Percentiles rank a stretch among this genome's conserved stretches.
These are phyloP conservation scores for Diadema setosum DNA, from an alignment of 35 echinoderm and acorn worm species.

Conservation along the genomic window DNA sequence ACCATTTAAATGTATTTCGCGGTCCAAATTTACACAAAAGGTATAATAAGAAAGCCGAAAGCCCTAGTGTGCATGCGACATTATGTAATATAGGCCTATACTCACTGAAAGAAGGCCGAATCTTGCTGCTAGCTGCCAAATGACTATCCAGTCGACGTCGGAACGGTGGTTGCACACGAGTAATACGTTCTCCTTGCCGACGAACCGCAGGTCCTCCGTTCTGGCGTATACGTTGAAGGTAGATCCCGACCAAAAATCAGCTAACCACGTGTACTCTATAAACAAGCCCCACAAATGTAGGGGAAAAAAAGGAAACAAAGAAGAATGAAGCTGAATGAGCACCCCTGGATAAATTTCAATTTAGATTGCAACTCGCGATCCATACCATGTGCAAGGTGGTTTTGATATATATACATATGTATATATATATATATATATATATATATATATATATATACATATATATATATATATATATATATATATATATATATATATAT, in stretches of 20 bases:
- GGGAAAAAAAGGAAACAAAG: not conserved
- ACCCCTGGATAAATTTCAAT: not conserved
- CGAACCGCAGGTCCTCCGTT: not conserved
- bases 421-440: no score
- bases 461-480: no score
- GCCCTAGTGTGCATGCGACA: no score
- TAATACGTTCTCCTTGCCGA: constrained; percentile 27
- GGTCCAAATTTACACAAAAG: no score
- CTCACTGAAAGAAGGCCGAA: constrained; percentile 52
- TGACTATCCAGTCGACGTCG: constrained; percentile 70
- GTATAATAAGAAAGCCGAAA: no score
- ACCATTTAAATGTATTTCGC: no score
- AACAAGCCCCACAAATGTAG: no score
- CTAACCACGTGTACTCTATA: constrained; percentile 71
- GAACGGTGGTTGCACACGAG: constrained; percentile 47
- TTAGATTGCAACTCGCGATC: not conserved
- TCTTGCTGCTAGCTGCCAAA: constrained; percentile 69
- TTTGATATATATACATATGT: not conserved
- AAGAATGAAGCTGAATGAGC: no score
- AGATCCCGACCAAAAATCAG: constrained; percentile 62
- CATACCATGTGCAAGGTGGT: not conserved
- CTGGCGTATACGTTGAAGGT: constrained; percentile 29
- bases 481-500: no score
- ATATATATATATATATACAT: no score
- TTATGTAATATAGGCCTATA: no score